Base-by-base conservation (phyloP, 1,140 invertebrate genomes). In the Drosophila ironensis region DNA sequence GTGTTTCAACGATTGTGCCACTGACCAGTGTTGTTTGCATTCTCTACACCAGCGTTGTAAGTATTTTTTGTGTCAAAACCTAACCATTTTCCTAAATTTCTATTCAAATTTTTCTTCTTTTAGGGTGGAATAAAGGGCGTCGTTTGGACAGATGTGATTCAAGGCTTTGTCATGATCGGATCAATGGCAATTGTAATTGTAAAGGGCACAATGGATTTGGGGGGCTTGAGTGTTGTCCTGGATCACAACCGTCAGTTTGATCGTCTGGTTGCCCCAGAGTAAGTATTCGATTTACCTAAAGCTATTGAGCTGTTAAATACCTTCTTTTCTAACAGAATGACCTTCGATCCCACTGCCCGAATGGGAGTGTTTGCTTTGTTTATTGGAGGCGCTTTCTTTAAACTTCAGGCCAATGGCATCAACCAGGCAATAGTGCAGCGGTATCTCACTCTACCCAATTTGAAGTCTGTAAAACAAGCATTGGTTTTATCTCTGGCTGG, bases 351-450 rank as follows among this genome's bases (percentile, higher is more conserved):
- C 1, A 93, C 92, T 4, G 92, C 92, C 1, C 91, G 95, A 25
- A 95, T 96, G 81, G 94, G 94, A 2, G 87, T 95, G 1, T 95
- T 95, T 93, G 92, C 93, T 0, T 92, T 96, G 9, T 88, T 94
- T 37, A 90, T 97, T 66, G 97, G 96, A 0, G 95, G 95, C 0
- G 93, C 93, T 73, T 91, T 97, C 17, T 96, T 95, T 59, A 95
- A 94, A 92, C 92, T 95, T 0, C 93, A 94, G 42, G 94, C 95
- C 46, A 96, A 96, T 86, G 93, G 94, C n/a, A 94, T 96, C 16
- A 96, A 97, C 91, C 96, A 97, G 90, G 94, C 95, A 7, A 94
- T 95, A 91, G 94, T 97, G 0, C 96, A 97, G 77, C 91, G 96
- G 28, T 97, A 96, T 69, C 93, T 95, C 22, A 93, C 96, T 0